Evolutionary conservation across 1,140 invertebrate genomes (phyloP).

Genomic region (Scaptomyza hsui): DNA sequence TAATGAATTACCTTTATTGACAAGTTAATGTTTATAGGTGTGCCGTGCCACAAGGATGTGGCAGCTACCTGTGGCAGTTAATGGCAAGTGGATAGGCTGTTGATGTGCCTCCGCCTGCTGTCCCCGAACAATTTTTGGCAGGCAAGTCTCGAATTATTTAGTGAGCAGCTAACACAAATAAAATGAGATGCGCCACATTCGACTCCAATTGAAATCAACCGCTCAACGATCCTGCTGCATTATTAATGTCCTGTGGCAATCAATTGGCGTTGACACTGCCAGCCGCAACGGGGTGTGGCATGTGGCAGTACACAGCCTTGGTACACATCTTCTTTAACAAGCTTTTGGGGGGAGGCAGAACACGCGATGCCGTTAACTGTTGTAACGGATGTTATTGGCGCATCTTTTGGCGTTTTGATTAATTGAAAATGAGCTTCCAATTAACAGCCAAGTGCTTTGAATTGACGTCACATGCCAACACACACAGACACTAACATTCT

Average conservation of each 20-base stretch:
- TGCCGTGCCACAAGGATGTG: slow-evolving; percentile 21
- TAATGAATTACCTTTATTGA: slow-evolving; percentile 84
- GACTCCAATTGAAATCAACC: slow-evolving; percentile 69
- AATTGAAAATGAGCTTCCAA: slow-evolving; percentile 79
- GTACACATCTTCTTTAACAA: background rate
- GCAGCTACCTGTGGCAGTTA: slow-evolving; percentile 43
- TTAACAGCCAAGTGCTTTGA: slow-evolving; percentile 57
- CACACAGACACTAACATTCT: background rate
- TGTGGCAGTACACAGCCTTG: background rate
- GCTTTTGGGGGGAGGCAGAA: background rate
- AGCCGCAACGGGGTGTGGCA: slow-evolving; percentile 7
- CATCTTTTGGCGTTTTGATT: slow-evolving; percentile 58
- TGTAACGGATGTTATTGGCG: slow-evolving; percentile 32
- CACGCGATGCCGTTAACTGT: slow-evolving; percentile 53
- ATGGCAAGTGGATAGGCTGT: slow-evolving; percentile 78
- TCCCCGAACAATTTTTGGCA: slow-evolving; percentile 63
- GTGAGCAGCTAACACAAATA: slow-evolving; percentile 42
- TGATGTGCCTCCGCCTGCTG: slow-evolving; percentile 56
- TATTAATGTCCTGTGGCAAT: slow-evolving; percentile 65
- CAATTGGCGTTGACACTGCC: slow-evolving; percentile 77
- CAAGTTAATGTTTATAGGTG: slow-evolving; percentile 83
- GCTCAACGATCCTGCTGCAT: slow-evolving; percentile 59
- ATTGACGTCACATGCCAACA: slow-evolving; percentile 48
- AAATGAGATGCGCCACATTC: slow-evolving; percentile 53
- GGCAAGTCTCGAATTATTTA: slow-evolving; percentile 68